Base-by-base conservation (phyloP, 2,797 vertebrate genomes). In the Lophius americanus region DNA sequence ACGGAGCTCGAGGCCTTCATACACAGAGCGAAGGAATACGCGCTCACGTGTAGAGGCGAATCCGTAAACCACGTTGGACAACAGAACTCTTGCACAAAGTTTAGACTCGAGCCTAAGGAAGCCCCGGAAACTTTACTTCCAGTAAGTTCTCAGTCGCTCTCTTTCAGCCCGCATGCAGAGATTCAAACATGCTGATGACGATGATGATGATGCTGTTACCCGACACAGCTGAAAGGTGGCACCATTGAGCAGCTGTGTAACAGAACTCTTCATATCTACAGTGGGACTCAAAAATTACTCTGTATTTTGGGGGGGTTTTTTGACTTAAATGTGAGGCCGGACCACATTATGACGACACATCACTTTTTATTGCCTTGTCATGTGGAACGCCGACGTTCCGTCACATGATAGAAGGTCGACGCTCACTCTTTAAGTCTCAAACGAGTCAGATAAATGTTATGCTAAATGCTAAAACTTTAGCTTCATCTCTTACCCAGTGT, bases 1-100 rank as follows among this genome's bases (percentile, higher is more conserved):
- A 92, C 92, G 75, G 98, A 99, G 88, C 94, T 99, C 3, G 95
- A 96, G 85, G 94, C 95, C 88, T 99, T 98, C 84, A 98, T 96
- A 90, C 90, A 87, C 3, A 94, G 96, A 94, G 95, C 99, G 70
- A 96, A 73, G 79, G 92, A 94, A 42, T 90, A 91, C 38, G 64
- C 86, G 1, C 52, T 68, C 13, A 87, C 79, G 63, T 70, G 78
- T 60, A 89, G 76, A 80, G 73, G 52, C 9, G 83, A 88, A 48
- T 82, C 81, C 48, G 89, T 91, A 76, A 92, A 93, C 9, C 82
- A 85, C 42, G 14, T 68, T 32, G 83, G 78, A 10, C 86, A 85
- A 36, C 85, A 86, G 43, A 81, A 55, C 49, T 49, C 65, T 0
- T 60, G 50, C 37, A 51, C 76, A 67, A 77, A 75, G 75, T 68